These are phyloP conservation scores for Sitophilus oryzae DNA, from an alignment of 1,140 invertebrate species.

Conservation along the genomic window DNA sequence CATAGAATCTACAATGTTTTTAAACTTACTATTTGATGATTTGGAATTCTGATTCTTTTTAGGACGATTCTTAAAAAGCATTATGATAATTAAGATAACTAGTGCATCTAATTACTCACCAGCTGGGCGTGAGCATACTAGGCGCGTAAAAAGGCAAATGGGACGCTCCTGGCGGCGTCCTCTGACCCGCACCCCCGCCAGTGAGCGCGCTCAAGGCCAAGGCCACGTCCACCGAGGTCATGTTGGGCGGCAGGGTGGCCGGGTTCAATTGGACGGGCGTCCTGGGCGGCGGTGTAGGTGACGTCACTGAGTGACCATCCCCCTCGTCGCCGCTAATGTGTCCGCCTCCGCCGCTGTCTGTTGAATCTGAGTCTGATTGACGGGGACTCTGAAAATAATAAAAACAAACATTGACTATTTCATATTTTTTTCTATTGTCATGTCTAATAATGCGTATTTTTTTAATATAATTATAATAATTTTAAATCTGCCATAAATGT, in stretches of 20 bases:
- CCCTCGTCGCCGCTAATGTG: slow-evolving; percentile 36
- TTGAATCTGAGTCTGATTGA: slow-evolving; percentile 54
- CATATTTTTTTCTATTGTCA: too few species aligned
- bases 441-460: too few species aligned
- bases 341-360: slow-evolving; percentile 44
- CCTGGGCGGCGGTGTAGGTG: slow-evolving; percentile 15
- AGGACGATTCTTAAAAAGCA: too few species aligned
- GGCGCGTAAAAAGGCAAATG: slow-evolving; percentile 38
- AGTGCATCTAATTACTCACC: too few species aligned
- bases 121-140: slow-evolving; percentile 32
- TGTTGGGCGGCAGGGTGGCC: slow-evolving; percentile 29
- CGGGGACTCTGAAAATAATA: slow-evolving; percentile 50
- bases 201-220: slow-evolving; percentile 57
- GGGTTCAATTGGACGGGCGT: slow-evolving; percentile 29
- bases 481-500: too few species aligned
- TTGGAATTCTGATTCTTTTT: too few species aligned
- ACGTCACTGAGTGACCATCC: slow-evolving; percentile 44
- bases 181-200: slow-evolving; percentile 43
- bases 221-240: slow-evolving; percentile 50
- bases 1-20: too few species aligned
- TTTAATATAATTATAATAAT: too few species aligned
- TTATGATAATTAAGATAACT: too few species aligned
- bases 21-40: too few species aligned
- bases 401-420: background rate
- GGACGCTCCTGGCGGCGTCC: slow-evolving; percentile 27